Percentiles rank a stretch among this genome's conserved stretches.
Conservation (phyloP, 2,797 vertebrate species). For the Typhlichthys subterraneus region DNA sequence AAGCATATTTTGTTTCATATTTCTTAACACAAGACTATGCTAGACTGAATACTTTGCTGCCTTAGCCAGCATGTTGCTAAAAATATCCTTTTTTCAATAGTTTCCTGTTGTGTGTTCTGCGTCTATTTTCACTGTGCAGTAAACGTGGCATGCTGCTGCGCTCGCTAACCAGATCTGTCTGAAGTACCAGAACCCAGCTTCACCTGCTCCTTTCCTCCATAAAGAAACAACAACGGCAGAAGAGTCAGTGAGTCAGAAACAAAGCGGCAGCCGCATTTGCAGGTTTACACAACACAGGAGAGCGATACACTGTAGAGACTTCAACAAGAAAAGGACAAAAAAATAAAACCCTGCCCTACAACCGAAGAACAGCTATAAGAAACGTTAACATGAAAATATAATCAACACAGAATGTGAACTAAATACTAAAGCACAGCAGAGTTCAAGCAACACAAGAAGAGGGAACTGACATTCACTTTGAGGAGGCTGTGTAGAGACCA, state of each 20-base stretch:
- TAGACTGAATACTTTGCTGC: conserved; percentile 1
- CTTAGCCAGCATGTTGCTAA: conserved; percentile 16
- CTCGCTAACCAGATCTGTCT: conserved; percentile 28
- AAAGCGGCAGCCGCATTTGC: conserved; percentile 52
- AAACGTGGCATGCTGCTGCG: conserved; percentile 16
- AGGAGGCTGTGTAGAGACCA: conserved; percentile 59
- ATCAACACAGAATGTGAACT: conserved; percentile 23
- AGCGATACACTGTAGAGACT: conserved; percentile 24
- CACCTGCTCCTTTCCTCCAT: conserved; percentile 45
- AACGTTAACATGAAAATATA: conserved; percentile 19
- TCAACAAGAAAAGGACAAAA: conserved; percentile 32
- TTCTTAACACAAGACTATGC: conserved; percentile 16
- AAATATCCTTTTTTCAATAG: conserved; percentile 10
- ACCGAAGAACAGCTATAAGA: conserved; percentile 46
- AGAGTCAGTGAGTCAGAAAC: conserved; percentile 58
- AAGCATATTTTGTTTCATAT: conserved; percentile 12
- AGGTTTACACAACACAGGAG: conserved; percentile 36
- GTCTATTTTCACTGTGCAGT: conserved; percentile 31
- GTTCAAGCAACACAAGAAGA: conserved; percentile 60
- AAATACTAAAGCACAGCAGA: conserved; percentile 39
- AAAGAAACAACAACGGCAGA: conserved; percentile 40
- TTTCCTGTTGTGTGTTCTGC: conserved; percentile 18
- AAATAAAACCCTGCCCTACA: conserved; percentile 32
- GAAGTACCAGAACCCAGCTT: conserved; percentile 30
- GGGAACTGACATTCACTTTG: conserved; percentile 55